A percentile compares a stretch with the other conserved stretches of the same genome.
Evolutionary conservation across 2,888 invertebrate species (phyloP).

Genomic region (Isotomurus palustris): DNA sequence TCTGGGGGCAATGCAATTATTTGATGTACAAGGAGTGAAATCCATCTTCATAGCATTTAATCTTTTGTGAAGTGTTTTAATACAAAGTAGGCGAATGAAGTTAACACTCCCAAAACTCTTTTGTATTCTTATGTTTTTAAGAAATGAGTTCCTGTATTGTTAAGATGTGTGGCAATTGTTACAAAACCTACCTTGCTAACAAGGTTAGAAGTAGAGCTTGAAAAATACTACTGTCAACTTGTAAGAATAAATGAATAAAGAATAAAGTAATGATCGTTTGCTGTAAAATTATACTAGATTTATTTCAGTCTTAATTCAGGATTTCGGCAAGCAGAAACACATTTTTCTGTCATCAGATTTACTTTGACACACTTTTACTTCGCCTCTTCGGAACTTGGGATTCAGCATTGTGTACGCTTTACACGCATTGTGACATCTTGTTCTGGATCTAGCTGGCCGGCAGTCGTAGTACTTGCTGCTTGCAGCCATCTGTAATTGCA

Average conservation of each 20-base stretch:
- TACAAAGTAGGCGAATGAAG: neutral
- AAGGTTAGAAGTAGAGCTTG: neutral
- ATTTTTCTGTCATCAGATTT: constrained; percentile 23
- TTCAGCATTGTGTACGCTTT: constrained; percentile 34
- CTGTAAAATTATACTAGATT: neutral
- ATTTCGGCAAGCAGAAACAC: constrained; percentile 36
- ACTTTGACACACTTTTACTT: constrained; percentile 25
- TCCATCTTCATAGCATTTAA: constrained; percentile 4
- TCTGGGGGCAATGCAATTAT: constrained; percentile 4
- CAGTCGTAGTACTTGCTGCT: constrained; percentile 25
- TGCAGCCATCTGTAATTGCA: too few species aligned
- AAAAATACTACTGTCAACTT: neutral
- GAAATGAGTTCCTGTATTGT: constrained; percentile 16
- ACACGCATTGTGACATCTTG: constrained; percentile 35
- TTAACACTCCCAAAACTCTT: constrained; percentile 2
- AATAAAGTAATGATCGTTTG: neutral
- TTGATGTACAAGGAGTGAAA: constrained; percentile 9
- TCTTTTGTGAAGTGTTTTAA: neutral
- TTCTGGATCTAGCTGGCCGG: constrained; percentile 23
- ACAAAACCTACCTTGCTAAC: neutral
- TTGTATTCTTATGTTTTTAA: constrained; percentile 16
- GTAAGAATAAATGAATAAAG: neutral
- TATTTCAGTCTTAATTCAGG: constrained; percentile 12
- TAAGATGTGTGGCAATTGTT: constrained; percentile 3
- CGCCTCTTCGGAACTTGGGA: constrained; percentile 23